phyloP scores from a whole-genome alignment of 1,140 invertebrate genomes.

The Acyrthosiphon pisum region DNA sequence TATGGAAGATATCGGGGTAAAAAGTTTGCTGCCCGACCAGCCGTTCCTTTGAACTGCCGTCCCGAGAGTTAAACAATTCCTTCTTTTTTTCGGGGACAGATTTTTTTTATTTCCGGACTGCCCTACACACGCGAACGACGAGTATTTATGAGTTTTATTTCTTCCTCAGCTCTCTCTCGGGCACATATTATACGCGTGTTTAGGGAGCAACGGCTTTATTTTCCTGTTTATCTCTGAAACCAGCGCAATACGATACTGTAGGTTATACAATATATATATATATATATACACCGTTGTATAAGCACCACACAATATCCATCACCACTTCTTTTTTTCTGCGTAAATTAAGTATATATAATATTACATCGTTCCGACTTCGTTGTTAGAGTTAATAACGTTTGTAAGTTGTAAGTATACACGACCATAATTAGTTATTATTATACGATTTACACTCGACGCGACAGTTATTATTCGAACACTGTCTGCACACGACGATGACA shows the following conservation, averaged over 20 bases:
- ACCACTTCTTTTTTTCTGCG: neutral
- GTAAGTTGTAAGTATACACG: neutral
- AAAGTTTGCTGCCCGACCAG: slow-evolving; percentile 35
- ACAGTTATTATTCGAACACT: neutral
- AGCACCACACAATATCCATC: neutral
- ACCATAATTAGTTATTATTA: neutral
- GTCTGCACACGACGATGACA: no score
- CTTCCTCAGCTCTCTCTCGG: neutral
- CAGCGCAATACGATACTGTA: neutral
- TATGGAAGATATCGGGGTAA: neutral
- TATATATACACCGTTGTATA: neutral
- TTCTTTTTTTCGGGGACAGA: slow-evolving; percentile 2
- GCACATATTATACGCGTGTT: neutral
- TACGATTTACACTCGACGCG: neutral
- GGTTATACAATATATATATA: neutral
- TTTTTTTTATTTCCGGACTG: slow-evolving; percentile 35
- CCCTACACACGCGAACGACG: neutral
- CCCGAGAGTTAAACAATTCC: slow-evolving; percentile 42
- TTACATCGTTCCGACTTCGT: neutral
- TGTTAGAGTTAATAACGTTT: neutral
- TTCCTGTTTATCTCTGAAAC: slow-evolving; percentile 4
- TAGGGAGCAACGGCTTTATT: neutral
- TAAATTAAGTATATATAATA: neutral
- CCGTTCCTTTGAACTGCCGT: slow-evolving; percentile 46
- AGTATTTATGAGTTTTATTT: slow-evolving; percentile 46